Evolutionary conservation across 2,113 vertebrate species (phyloP), one percentile per base, ranked within the genome.

Genomic region (Cheirogaleus medius): DNA sequence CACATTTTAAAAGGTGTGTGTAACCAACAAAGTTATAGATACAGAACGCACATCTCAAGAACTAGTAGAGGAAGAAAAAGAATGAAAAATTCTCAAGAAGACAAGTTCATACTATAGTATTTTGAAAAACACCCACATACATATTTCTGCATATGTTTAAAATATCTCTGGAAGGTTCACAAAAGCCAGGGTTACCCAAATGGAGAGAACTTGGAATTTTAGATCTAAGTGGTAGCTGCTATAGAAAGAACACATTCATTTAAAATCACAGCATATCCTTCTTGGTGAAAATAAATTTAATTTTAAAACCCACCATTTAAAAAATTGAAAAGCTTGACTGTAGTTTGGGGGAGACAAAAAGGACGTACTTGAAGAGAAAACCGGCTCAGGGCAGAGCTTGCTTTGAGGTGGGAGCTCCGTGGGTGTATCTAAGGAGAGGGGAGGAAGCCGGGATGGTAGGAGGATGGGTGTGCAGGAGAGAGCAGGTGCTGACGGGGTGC

Each of bases 201-300:
- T 1, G 34, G 68, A 20, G 25, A 14, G 32, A 68, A 21, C 66
- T 7, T 23, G 56, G 54, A 7, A 9, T 7, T 12, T 66, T 39
- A 14, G 1, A 0, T 4, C 34, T 14, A 4, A 0, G 5, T 3
- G 17, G 66, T 3, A 6, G 4, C 3, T 29, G 29, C 13, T 10
- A 2, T 3, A 21, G 54, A 54, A 39, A 49, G 17, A 63, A 5
- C 10, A 23, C 44, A 1, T 21, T 15, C 54, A 2, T 1, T 54
- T 21, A 17, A 37, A 18, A 32, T 13, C 39, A 3, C 0, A 8
- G 66, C 25, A 0, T 12, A 1, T 37, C 14, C 56, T 42, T 73
- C 76, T 25, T 2, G 7, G 44, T 29, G 9, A 44, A 66, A 29
- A 37, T 8, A 29, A 47, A 44, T 37, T 3, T 15, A 17, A 15